These are phyloP conservation scores for Bradypodion pumilum DNA, from an alignment of 2,797 vertebrate genomes.

Conservation along the genomic window DNA sequence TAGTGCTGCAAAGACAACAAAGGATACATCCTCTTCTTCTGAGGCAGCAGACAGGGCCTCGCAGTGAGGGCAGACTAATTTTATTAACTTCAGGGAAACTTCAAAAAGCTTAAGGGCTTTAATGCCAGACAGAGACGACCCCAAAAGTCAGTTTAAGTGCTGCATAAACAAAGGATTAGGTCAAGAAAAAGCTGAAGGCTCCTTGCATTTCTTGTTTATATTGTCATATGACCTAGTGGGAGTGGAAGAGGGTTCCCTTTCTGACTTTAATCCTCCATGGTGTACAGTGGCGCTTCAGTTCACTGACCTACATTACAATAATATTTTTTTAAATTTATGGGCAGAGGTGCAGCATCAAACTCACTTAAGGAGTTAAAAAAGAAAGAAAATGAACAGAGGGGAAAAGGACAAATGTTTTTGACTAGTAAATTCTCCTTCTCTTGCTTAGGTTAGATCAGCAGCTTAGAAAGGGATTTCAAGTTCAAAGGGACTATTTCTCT, in stretches of 20 bases:
- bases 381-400: conserved; percentile 42
- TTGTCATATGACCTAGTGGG: conserved; percentile 70
- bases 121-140: conserved; percentile 76
- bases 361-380: conserved; percentile 58
- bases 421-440: conserved; percentile 45
- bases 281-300: conserved; percentile 70
- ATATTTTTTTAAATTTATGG: conserved; percentile 72
- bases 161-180: conserved; percentile 77
- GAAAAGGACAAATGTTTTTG: conserved; percentile 55
- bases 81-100: conserved; percentile 79
- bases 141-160: conserved; percentile 77
- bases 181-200: conserved; percentile 71
- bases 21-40: conserved; percentile 56
- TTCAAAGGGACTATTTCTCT: conserved; percentile 71
- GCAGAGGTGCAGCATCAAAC: conserved; percentile 68
- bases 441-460: conserved; percentile 65
- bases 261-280: conserved; percentile 62
- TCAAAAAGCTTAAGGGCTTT: conserved; percentile 79
- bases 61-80: conserved; percentile 74
- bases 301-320: conserved; percentile 76
- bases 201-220: conserved; percentile 71
- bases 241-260: conserved; percentile 61
- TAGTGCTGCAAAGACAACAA: conserved; percentile 61
- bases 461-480: conserved; percentile 73
- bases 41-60: conserved; percentile 68